Evolutionary conservation across 2,113 vertebrate species (phyloP), one percentile per base, ranked within the genome.

Genomic region (Sphaerodactylus townsendi): DNA sequence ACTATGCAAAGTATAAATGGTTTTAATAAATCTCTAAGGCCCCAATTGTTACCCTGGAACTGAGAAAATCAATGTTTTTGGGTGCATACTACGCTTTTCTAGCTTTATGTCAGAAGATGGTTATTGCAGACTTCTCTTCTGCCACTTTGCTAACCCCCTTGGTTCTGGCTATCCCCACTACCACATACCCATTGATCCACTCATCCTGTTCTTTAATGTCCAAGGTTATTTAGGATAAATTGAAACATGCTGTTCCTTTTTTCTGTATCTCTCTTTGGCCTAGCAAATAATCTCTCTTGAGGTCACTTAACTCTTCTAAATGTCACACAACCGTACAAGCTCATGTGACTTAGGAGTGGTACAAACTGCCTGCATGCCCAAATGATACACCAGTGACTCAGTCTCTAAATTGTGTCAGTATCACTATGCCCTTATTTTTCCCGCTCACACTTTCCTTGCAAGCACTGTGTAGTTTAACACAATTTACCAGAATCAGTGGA

Each of bases 261-360:
- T 86, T 90, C 73, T 85, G 70, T 84, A 92, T 89, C 59, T 91
- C 91, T 46, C 82, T 77, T 41, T 89, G 79, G 87, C 85, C 90
- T 91, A 91, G 48, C 79, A 91, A 93, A 95, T 95, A 95, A 96
- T 96, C 92, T 95, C 91, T 78, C 64, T 39, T 86, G 91, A 95
- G 93, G 86, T 95, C 93, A 95, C 86, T 89, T 46, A 77, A 88
- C 87, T 91, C 94, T 93, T 94, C 92, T 94, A 96, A 97, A 97
- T 97, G 96, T 96, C 96, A 97, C 44, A 91, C 90, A 93, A 87
- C 89, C 82, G 92, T 48, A 28, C 70, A 79, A 79, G 37, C 11
- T 85, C 95, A 94, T 96, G 94, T 96, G 95, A 95, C 92, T 94
- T 90, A 86, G 90, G 90, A 94, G 86, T 90, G 89, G 90, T 90